These are phyloP conservation scores for Thumatha senex DNA, from an alignment of 2,888 invertebrate species.

Conservation along the genomic window DNA sequence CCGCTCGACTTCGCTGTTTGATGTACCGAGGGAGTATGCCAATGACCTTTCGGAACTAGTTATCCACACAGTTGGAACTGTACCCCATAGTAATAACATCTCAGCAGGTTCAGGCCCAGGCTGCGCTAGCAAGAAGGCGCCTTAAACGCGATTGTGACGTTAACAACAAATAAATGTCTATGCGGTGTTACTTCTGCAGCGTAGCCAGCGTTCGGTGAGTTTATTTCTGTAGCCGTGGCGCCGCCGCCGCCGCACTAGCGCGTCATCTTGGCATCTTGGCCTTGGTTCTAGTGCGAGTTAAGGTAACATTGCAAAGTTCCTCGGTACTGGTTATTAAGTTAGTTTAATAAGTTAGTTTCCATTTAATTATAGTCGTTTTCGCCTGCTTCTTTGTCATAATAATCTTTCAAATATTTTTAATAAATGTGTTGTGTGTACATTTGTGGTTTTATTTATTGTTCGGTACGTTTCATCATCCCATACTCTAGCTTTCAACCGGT, in stretches of 20 bases:
- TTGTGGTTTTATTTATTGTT: conserved; percentile 7
- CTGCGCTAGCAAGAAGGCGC: no score
- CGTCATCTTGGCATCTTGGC: no score
- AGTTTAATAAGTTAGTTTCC: conserved; percentile 14
- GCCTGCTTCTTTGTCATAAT: conserved; percentile 23
- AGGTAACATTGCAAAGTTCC: background rate
- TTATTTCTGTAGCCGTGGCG: no score
- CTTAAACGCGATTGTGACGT: no score
- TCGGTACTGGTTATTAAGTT: conserved; percentile 6
- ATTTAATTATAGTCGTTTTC: conserved; percentile 19
- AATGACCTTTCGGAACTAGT: background rate
- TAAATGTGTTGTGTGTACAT: conserved; percentile 45
- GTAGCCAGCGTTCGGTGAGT: no score
- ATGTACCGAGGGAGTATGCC: background rate
- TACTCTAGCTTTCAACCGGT: no score
- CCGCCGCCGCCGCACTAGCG: no score
- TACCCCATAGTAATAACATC: no score
- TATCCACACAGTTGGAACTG: no score
- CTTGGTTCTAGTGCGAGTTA: background rate
- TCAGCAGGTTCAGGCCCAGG: no score
- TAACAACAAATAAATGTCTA: no score
- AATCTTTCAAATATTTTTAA: conserved; percentile 30
- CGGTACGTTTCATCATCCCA: background rate
- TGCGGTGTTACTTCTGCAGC: no score
- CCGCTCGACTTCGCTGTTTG: background rate